Evolutionary conservation across 2,113 vertebrate genomes (phyloP).

Genomic region (Corythaeola cristata): DNA sequence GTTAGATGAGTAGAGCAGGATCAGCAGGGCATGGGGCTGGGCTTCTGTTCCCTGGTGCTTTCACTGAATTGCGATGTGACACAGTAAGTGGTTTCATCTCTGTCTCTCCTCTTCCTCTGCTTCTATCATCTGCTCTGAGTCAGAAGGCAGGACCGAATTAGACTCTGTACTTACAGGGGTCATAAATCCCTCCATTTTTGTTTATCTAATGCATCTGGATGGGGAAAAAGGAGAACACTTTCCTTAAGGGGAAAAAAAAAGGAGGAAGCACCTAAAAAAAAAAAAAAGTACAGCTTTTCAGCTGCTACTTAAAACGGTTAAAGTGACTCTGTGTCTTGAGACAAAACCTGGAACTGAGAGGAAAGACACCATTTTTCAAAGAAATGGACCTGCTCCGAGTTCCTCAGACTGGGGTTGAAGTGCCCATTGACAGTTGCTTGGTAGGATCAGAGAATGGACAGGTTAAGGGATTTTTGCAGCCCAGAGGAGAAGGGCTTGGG

Average conservation of each 20-base stretch:
- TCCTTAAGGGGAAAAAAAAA: neutral
- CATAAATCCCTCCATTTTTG: neutral
- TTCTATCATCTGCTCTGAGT: neutral
- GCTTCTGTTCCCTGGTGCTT: neutral
- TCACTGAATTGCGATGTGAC: neutral
- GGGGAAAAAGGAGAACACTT: neutral
- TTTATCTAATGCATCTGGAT: neutral
- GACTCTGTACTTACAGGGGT: neutral
- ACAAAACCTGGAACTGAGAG: neutral
- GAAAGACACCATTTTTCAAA: neutral
- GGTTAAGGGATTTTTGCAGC: neutral
- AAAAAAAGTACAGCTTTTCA: neutral
- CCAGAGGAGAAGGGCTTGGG: too few relatives aligned
- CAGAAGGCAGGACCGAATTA: neutral
- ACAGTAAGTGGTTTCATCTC: neutral
- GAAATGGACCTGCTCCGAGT: neutral
- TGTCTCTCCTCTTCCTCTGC: neutral
- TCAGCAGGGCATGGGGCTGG: neutral
- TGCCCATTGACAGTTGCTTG: neutral
- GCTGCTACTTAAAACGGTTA: neutral
- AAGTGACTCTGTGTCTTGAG: neutral
- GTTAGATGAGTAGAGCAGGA: neutral
- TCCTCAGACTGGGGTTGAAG: neutral
- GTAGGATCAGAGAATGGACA: neutral
- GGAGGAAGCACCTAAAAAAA: neutral